Evolutionary conservation across 2,888 invertebrate genomes (phyloP).

Genomic region (Epicampocera succincta): DNA sequence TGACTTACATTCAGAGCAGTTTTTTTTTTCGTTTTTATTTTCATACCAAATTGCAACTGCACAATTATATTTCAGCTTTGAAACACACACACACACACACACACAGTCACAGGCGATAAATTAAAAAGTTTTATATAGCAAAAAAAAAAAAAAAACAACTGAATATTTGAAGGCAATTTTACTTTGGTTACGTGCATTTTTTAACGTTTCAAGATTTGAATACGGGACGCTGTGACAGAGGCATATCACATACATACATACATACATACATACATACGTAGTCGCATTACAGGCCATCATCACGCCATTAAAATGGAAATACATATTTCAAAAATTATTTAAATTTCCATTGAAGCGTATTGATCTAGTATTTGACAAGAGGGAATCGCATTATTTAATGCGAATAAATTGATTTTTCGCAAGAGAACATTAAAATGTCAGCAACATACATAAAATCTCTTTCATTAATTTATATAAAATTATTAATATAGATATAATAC

Average conservation of each 20-base stretch:
- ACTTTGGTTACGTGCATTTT: constrained; percentile 60
- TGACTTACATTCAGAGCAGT: constrained; percentile 48
- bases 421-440: too few relatives aligned
- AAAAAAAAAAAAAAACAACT: background rate
- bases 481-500: too few relatives aligned
- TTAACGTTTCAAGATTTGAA: constrained; percentile 53
- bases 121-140: constrained; percentile 6
- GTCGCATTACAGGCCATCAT: background rate
- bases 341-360: constrained; percentile 25
- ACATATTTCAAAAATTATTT: constrained; percentile 11
- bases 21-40: background rate
- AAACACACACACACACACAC: constrained; percentile 29
- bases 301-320: constrained; percentile 16
- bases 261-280: background rate
- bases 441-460: too few relatives aligned
- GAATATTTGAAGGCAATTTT: constrained; percentile 60
- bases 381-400: too few relatives aligned
- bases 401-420: too few relatives aligned
- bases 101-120: constrained; percentile 11
- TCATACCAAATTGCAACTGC: constrained; percentile 24
- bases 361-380: constrained; percentile 8
- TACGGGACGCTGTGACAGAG: background rate
- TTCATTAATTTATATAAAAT: too few relatives aligned
- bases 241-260: too few relatives aligned
- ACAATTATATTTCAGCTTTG: constrained; percentile 56